Percentiles rank a stretch among this genome's conserved stretches.
These are phyloP conservation scores for Laupala kohalensis DNA, from an alignment of 1,140 invertebrate species.

Conservation along the genomic window DNA sequence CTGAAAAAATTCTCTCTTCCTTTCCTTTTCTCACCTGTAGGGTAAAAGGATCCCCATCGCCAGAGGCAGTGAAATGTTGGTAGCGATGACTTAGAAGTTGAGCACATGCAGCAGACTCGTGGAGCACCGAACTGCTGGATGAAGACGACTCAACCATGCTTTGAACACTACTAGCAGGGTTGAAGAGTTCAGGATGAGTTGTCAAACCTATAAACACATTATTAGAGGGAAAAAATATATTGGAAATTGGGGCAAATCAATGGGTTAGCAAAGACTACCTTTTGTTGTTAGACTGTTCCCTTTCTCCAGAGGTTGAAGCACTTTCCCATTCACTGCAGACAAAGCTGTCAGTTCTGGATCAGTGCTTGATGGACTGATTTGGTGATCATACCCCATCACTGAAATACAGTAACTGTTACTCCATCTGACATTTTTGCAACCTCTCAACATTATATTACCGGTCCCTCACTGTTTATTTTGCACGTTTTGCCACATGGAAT, in stretches of 20 bases:
- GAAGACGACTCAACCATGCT: conserved; percentile 26
- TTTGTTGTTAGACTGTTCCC: too few relatives aligned
- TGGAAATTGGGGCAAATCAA: too few relatives aligned
- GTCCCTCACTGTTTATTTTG: too few relatives aligned
- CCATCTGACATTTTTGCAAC: too few relatives aligned
- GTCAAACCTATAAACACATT: too few relatives aligned
- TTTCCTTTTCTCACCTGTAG: too few relatives aligned
- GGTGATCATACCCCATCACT: conserved; percentile 17
- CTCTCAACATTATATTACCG: too few relatives aligned
- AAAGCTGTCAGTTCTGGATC: conserved; percentile 16
- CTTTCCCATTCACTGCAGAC: conserved; percentile 4
- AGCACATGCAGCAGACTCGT: conserved; percentile 29
- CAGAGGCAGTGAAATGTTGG: conserved; percentile 31
- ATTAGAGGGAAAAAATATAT: too few relatives aligned
- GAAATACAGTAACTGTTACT: too few relatives aligned
- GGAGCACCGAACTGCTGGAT: conserved; percentile 32
- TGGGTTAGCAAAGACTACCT: not conserved
- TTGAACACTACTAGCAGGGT: conserved; percentile 10
- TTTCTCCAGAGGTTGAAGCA: too few relatives aligned
- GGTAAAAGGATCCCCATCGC: conserved; percentile 19
- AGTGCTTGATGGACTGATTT: conserved; percentile 18
- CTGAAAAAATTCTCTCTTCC: too few relatives aligned
- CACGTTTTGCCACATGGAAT: too few relatives aligned
- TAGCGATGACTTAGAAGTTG: conserved; percentile 33
- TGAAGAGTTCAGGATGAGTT: not conserved